Evolutionary conservation across 1,140 invertebrate genomes (phyloP).

Genomic region (Cydia amplana): DNA sequence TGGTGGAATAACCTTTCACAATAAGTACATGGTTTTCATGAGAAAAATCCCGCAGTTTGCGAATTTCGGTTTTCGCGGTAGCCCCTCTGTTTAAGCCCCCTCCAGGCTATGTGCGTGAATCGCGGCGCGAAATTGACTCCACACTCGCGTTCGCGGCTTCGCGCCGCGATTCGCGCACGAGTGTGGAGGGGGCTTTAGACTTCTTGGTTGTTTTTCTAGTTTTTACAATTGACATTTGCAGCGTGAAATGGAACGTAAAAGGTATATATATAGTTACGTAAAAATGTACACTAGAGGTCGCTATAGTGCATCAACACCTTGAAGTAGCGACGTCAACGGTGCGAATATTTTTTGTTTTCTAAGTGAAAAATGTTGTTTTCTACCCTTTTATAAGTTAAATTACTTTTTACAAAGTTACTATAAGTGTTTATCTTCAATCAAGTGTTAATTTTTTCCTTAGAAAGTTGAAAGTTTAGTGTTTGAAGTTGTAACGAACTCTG

Average conservation of each 20-base stretch:
- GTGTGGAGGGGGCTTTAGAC: too few relatives aligned
- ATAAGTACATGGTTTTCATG: too few relatives aligned
- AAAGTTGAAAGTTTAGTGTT: slow-evolving; percentile 71
- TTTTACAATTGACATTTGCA: not conserved
- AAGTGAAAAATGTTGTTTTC: slow-evolving; percentile 69
- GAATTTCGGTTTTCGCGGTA: too few relatives aligned
- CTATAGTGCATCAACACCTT: slow-evolving; percentile 74
- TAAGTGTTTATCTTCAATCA: slow-evolving; percentile 55
- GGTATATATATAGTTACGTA: slow-evolving; percentile 39
- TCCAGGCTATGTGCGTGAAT: too few relatives aligned
- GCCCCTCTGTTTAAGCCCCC: too few relatives aligned
- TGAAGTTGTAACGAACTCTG: slow-evolving; percentile 76
- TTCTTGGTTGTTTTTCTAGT: too few relatives aligned
- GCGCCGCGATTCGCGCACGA: too few relatives aligned
- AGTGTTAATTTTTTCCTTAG: slow-evolving; percentile 53
- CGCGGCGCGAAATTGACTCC: too few relatives aligned
- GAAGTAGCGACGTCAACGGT: slow-evolving; percentile 73
- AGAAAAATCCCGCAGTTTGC: too few relatives aligned
- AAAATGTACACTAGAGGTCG: slow-evolving; percentile 54
- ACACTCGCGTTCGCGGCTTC: too few relatives aligned
- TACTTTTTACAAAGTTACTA: slow-evolving; percentile 56
- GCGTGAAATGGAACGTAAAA: slow-evolving; percentile 45
- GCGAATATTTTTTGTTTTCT: slow-evolving; percentile 76
- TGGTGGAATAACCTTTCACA: too few relatives aligned
- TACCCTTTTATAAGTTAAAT: slow-evolving; percentile 69